phyloP scores from a whole-genome alignment of 2,113 vertebrate genomes.

The Toxotes jaculatrix region DNA sequence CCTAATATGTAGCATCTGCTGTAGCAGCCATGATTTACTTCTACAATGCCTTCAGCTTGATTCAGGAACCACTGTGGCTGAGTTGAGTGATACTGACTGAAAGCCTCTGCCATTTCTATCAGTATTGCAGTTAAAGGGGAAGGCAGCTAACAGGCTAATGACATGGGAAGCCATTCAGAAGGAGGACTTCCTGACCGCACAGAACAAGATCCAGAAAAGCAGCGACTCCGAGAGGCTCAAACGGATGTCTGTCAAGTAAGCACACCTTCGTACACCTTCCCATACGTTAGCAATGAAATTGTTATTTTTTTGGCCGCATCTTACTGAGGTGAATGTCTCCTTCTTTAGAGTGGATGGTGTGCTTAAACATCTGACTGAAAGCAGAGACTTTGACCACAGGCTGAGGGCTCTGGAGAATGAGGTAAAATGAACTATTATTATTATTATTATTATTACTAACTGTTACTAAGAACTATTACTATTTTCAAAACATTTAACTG shows the following conservation, averaged over 20 bases:
- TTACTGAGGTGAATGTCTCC: neutral
- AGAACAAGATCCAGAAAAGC: slow-evolving; percentile 84
- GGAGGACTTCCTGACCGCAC: slow-evolving; percentile 87
- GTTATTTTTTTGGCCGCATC: neutral
- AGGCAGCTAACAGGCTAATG: slow-evolving; percentile 82
- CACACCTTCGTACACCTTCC: neutral
- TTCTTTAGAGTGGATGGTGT: slow-evolving; percentile 84
- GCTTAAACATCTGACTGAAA: slow-evolving; percentile 77
- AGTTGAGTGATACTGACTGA: too few relatives aligned
- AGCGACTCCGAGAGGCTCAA: slow-evolving; percentile 89
- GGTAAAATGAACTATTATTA: slow-evolving; percentile 52
- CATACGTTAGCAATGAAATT: too few relatives aligned
- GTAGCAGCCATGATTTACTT: too few relatives aligned
- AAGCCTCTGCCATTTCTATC: neutral
- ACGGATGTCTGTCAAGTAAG: slow-evolving; percentile 89
- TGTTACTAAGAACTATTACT: neutral
- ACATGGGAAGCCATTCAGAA: slow-evolving; percentile 93
- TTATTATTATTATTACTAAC: neutral
- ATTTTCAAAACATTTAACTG: neutral
- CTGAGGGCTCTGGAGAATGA: slow-evolving; percentile 78
- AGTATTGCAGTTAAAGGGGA: slow-evolving; percentile 76
- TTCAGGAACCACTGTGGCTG: too few relatives aligned
- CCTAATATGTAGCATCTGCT: too few relatives aligned
- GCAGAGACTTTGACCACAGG: slow-evolving; percentile 63
- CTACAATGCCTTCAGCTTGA: too few relatives aligned